Base-by-base conservation (phyloP, 1,140 invertebrate genomes). In the Drosophila busckii region DNA sequence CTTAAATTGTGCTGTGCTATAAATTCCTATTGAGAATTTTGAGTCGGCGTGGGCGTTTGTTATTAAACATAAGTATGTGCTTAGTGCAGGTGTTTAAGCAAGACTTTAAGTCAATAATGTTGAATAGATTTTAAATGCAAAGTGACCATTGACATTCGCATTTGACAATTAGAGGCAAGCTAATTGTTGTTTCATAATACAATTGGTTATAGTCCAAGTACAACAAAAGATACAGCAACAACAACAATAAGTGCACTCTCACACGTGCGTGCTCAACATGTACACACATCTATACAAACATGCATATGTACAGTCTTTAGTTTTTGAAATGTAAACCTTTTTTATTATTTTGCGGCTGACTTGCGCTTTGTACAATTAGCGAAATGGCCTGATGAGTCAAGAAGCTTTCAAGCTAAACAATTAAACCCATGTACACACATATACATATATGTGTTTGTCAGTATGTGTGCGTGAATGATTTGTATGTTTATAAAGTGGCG, bases 181-280 rank as follows among this genome's bases (percentile, higher is more conserved):
- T n/a, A n/a, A n/a, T n/a, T n/a, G n/a, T 19, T 38, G 52, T 55
- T 55, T 55, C 52, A 55, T 46, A 55, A 55, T 55, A 46, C 52
- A 46, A 55, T 55, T 46, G 23, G 13, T 12, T 15, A 25, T 9
- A 13, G 9, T 50, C 37, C 22, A 40, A 54, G 37, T 19, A 19
- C 34, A 44, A 15, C n/a, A n/a, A n/a, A n/a, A n/a, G n/a, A n/a
- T n/a, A n/a, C n/a, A n/a, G n/a, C n/a, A n/a, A n/a, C n/a, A n/a
- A 48, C 8, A 23, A 38, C 6, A 44, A 26, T 13, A 22, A 10
- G 16, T 26, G 26, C 15, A 5, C 2, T 17, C n/a, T 7, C 16
- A 37, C 42, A 55, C 42, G 52, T 55, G 52, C 17, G 23, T 29
- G 26, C 9, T 9, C 2, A 19, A 19, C 26, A 12, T 17, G 9